Evolutionary conservation across 2,797 vertebrate species (phyloP), one percentile per base, ranked within the genome.

Genomic region (Acipenser oxyrinchus): DNA sequence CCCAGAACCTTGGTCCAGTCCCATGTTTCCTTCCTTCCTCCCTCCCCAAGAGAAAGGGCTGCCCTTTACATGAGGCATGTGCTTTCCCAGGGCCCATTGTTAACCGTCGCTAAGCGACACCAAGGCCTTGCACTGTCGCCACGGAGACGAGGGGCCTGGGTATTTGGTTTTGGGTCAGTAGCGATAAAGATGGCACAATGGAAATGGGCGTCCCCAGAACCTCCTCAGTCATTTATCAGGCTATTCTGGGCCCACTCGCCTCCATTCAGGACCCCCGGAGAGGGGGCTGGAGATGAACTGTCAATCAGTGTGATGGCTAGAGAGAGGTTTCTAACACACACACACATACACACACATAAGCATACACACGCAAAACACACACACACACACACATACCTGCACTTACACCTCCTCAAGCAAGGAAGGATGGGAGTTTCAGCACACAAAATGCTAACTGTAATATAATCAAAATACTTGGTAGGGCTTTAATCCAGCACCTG

Each of bases 31-130:
- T 37, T 37, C 79, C 78, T 77, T 79, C 83, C 79, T 76, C 83
- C 84, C 76, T 71, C 77, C 83, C 84, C 83, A 70, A 84, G 86
- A 88, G 88, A 90, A 93, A 90, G 88, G 86, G 82, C 84, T 87
- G 90, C 90, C 90, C 88, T 91, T 92, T 91, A 87, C 89, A 88
- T 86, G 89, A 86, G 85, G 86, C 91, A 90, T 93, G 89, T 92
- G 90, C 82, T 93, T 92, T 94, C 93, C 93, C 91, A 92, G 91
- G 90, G 89, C 87, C 84, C 84, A 92, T 95, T 96, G 91, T 96
- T 90, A 82, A 72, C 49, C 70, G 93, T 94, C 93, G 89, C 93
- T 89, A 91, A 86, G 94, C 79, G 72, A 95, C 91, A 71, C 73
- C 69, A 48, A 79, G 88, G 87, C 88, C 91, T 91, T 88, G 87